Evolutionary conservation across 2,113 vertebrate genomes (phyloP), one percentile per base, ranked within the genome.

Genomic region (Sciurus niger): DNA sequence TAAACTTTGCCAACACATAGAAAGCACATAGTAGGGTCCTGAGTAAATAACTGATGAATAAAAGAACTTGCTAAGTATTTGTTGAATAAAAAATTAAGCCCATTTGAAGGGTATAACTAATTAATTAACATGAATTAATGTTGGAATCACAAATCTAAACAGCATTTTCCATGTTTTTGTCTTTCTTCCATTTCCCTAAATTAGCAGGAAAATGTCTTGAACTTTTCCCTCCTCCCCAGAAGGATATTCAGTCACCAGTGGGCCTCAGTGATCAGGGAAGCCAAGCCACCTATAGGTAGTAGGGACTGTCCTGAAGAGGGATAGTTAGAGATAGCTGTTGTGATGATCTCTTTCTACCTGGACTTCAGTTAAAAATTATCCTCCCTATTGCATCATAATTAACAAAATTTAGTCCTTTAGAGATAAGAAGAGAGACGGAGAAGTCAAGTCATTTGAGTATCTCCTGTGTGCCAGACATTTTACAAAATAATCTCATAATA

Each of bases 111-210:
- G 40, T 40, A 4, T 40, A 40, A 40, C 4, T 40, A 40, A 40
- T 40, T 40, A 40, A 40, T 43, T 78, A 89, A 74, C n/a, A 74
- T 51, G 82, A 90, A 67, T 43, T 77, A 48, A 70, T 14, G 0
- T 48, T 80, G 88, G 43, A 72, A 73, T 60, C 87, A 70, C n/a
- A 93, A 77, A 82, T 82, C 18, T 85, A 90, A 77, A 82, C 8
- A 67, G 43, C 24, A 34, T 58, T 43, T 72, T 90, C 89, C 88
- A 40, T 43, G 53, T 68, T 90, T 32, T 80, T 32, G n/a, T 25
- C 74, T 90, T 84, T 72, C 80, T 93, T 90, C 43, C 22, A 84
- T 43, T 74, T 90, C 60, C 77, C 51, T 93, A 90, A 74, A 80
- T 76, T 30, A 65, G 6, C 63, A 77, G 65, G 7, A 58, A 88